Conservation (phyloP, 2,888 invertebrate genomes). For the Peribatodes rhomboidaria region DNA sequence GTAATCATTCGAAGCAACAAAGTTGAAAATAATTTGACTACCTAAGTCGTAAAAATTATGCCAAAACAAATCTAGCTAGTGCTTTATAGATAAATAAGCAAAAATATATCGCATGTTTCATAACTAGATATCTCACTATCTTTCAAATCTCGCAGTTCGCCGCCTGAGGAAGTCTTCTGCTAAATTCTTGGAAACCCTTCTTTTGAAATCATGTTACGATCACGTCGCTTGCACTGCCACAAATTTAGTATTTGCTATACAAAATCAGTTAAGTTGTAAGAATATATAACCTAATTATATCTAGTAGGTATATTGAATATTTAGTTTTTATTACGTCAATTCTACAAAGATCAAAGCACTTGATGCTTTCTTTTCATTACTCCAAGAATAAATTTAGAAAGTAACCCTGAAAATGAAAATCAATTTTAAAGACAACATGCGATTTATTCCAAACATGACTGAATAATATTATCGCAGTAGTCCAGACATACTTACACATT, state of each 20-base stretch:
- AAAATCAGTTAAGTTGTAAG: background rate
- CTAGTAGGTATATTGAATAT: too few relatives aligned
- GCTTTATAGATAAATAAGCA: constrained; percentile 56
- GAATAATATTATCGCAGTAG: constrained; percentile 49
- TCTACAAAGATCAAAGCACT: too few relatives aligned
- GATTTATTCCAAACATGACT: constrained; percentile 37
- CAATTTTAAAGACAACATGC: background rate
- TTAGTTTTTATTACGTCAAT: too few relatives aligned
- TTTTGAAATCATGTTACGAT: background rate
- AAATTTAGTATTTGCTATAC: background rate
- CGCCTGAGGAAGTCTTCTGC: constrained; percentile 3
- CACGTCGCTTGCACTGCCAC: background rate
- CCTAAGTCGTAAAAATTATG: constrained; percentile 60
- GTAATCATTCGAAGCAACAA: background rate
- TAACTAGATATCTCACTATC: constrained; percentile 36
- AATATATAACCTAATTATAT: too few relatives aligned
- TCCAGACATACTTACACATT: constrained; percentile 62
- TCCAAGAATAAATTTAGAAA: too few relatives aligned
- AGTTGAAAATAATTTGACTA: constrained; percentile 62
- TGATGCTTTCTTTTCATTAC: too few relatives aligned
- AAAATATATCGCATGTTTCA: constrained; percentile 44
- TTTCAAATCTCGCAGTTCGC: constrained; percentile 19
- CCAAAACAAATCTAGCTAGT: constrained; percentile 44
- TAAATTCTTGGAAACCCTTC: constrained; percentile 18
- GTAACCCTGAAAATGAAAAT: background rate